Conservation (phyloP, 2,888 invertebrate genomes). For the Troides helena region DNA sequence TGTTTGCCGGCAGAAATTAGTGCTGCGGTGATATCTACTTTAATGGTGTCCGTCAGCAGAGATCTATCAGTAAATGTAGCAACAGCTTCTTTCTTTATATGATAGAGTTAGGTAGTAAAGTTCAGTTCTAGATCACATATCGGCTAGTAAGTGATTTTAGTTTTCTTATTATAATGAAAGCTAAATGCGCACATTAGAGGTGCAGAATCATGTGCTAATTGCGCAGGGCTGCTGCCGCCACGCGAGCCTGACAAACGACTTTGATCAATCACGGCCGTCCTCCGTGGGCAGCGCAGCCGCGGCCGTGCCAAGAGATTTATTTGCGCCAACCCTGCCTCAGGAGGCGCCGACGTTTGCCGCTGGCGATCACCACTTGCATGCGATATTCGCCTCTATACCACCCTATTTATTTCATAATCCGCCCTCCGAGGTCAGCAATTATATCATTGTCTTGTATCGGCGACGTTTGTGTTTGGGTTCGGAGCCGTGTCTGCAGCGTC, state of each 20-base stretch:
- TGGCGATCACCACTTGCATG: constrained; percentile 45
- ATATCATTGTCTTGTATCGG: constrained; percentile 1
- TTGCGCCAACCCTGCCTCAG: constrained; percentile 63
- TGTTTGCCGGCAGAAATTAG: too few species aligned
- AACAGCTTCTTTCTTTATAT: too few species aligned
- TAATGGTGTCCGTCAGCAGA: too few species aligned
- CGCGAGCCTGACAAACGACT: constrained; percentile 77
- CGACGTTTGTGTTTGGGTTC: constrained; percentile 15
- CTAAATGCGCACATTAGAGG: constrained; percentile 72
- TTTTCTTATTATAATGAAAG: constrained; percentile 56
- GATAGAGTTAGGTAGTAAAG: too few species aligned
- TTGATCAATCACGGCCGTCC: constrained; percentile 76
- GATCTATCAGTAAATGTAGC: too few species aligned
- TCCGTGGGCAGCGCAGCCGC: constrained; percentile 66
- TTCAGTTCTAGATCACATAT: too few species aligned
- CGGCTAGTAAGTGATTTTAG: not conserved
- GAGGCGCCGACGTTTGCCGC: constrained; percentile 48
- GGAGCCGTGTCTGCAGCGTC: constrained; percentile 3
- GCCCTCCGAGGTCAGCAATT: constrained; percentile 3
- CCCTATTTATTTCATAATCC: not conserved
- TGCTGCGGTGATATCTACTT: too few species aligned
- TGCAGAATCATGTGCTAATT: constrained; percentile 74
- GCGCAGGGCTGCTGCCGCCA: constrained; percentile 69
- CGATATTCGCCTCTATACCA: constrained; percentile 44
- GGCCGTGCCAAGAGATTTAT: constrained; percentile 52